Evolutionary conservation across 1,140 invertebrate genomes (phyloP), one percentile per base, ranked within the genome.

Genomic region (Drosophila varians): DNA sequence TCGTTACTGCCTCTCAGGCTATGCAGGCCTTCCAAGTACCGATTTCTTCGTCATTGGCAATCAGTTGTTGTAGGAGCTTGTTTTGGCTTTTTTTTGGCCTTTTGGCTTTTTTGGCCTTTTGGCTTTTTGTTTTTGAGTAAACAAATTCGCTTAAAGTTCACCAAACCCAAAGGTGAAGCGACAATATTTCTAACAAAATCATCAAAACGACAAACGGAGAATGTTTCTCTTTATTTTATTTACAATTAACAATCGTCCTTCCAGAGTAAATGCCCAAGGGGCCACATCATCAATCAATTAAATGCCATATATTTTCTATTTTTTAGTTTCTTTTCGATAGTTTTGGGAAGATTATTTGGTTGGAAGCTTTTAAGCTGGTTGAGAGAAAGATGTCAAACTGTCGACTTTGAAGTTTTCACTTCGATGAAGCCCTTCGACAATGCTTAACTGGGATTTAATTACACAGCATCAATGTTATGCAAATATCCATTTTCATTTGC

Each of bases 81-180:
- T 48, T 43, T 31, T 23, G 23, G 18, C 19, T 7, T 16, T 38
- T 28, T 55, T 28, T 42, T 53, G 9, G 31, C 31, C 31, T 34
- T 54, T 55, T 66, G 40, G 6, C 4, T 26, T 7, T 26, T 31
- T 31, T 31, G 28, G 26, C 26, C 9, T 31, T 31, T 40, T 60
- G 49, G 80, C 12, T 57, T 26, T 31, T 31, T 31, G 28, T 31
- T 31, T 40, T 60, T 7, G 71, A 78, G 79, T 71, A 78, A 83
- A 84, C 79, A 83, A 79, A 78, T 79, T 74, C 71, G 71, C 65
- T 78, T 79, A 66, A 80, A 80, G 77, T 80, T 62, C 66, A 54
- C 4, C 56, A 77, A 61, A 73, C 76, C 72, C 79, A 79, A 84
- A 82, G 70, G 55, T 58, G 45, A 57, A 9, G 19, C 18, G 8